Evolutionary conservation across 2,797 vertebrate species (phyloP).

Genomic region (Anguilla megastoma): DNA sequence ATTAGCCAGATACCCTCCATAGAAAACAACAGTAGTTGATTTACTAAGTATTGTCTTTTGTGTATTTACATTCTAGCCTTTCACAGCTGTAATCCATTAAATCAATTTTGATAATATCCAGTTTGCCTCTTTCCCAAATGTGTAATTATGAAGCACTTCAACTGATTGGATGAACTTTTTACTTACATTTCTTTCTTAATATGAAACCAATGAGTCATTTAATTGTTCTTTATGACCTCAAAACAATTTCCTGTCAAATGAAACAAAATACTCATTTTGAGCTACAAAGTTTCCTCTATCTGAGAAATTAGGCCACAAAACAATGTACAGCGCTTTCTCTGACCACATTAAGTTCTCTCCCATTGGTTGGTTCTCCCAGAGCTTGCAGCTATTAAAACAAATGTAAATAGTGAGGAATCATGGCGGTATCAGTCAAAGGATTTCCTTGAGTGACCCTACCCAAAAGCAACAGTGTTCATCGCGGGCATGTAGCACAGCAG

Average conservation of each 20-base stretch:
- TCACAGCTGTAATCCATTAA: too few species aligned
- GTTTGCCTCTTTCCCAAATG: not conserved
- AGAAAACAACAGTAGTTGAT: too few species aligned
- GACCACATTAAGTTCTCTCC: slow-evolving; percentile 19
- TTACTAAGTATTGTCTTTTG: too few species aligned
- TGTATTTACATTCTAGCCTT: too few species aligned
- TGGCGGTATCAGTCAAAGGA: not conserved
- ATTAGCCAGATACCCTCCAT: too few species aligned
- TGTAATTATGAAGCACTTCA: not conserved
- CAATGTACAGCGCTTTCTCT: slow-evolving; percentile 5
- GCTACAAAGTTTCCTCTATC: not conserved
- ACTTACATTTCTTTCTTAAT: not conserved
- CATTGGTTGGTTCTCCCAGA: slow-evolving; percentile 32
- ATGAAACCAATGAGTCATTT: not conserved
- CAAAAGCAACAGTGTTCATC: not conserved
- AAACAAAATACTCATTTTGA: slow-evolving; percentile 35
- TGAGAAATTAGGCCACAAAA: not conserved
- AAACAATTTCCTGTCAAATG: slow-evolving; percentile 48
- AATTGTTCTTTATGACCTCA: not conserved
- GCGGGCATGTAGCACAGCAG: not conserved
- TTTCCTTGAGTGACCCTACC: not conserved
- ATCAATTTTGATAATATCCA: too few species aligned
- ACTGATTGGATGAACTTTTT: not conserved
- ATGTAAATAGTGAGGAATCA: not conserved
- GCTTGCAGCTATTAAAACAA: slow-evolving; percentile 27